Evolutionary conservation across 1,140 invertebrate genomes (phyloP), one percentile per base, ranked within the genome.

Genomic region (Patella vulgata): DNA sequence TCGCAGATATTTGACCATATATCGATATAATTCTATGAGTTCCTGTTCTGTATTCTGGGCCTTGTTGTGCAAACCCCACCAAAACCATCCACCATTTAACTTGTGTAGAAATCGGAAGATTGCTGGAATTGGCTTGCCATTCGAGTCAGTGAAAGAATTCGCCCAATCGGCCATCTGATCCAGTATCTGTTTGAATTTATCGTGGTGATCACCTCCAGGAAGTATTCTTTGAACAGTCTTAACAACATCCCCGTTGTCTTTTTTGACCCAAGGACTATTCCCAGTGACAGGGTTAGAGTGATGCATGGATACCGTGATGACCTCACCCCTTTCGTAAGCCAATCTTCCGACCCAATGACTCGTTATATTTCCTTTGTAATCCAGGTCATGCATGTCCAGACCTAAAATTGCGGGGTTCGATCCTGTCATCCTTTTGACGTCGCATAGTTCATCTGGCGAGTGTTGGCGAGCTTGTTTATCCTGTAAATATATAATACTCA

Each of bases 51-150:
- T 64, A 47, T 64, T 64, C 14, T 58, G 6, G 1, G 48, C 46
- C 5, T 33, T 30, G 12, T 30, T 43, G 11, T 14, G n/a, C n/a
- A n/a, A n/a, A n/a, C n/a, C n/a, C n/a, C n/a, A n/a, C n/a, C n/a
- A n/a, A n/a, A n/a, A n/a, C 54, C 62, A 64, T 3, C 31, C 42
- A n/a, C 62, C 54, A 5, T 57, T 59, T 47, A 58, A 51, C 42
- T 64, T 55, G 42, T 64, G 55, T 23, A 51, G 53, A 6, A 48
- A 55, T 31, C 62, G 54, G 46, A 58, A 64, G 12, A 64, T 44
- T 17, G 59, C 55, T 2, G 62, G 62, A 36, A 64, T 52, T 14
- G 23, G 43, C 14, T 58, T 51, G 14, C 62, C 62, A 23, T 53
- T 28, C 0, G 54, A 50, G 23, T 58, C 55, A n/a, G n/a, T 44